Conservation (phyloP, 2,797 vertebrate species). For the Coilia nasus region DNA sequence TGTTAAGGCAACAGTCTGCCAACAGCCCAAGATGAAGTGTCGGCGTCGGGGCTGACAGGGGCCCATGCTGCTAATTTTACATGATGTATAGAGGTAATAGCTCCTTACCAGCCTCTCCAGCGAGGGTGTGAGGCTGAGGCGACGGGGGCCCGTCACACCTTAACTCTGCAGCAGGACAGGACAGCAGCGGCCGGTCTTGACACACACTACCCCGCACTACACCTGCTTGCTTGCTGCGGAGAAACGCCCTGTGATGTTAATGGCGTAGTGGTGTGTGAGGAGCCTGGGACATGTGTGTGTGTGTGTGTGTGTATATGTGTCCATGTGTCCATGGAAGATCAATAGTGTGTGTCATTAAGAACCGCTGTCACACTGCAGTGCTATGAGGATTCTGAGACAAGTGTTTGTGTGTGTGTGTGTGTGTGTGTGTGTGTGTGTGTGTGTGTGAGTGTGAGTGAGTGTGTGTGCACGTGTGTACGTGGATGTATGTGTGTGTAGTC, state of each 20-base stretch:
- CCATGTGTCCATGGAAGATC: no score
- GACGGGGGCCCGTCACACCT: slow-evolving; percentile 58
- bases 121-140: slow-evolving; percentile 54
- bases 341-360: no score
- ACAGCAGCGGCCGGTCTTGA: slow-evolving; percentile 25
- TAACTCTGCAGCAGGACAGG: slow-evolving; percentile 36
- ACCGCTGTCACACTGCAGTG: no score
- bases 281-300: background rate
- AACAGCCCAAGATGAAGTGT: slow-evolving; percentile 84
- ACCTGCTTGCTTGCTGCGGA: slow-evolving; percentile 26
- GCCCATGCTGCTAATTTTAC: slow-evolving; percentile 82
- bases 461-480: background rate
- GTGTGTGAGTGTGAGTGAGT: background rate
- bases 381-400: no score
- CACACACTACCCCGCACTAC: background rate
- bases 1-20: slow-evolving; percentile 84
- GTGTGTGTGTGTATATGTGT: no score
- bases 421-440: background rate
- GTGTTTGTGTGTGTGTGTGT: background rate
- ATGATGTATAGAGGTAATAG: slow-evolving; percentile 83
- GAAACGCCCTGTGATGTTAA: background rate
- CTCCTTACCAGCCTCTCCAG: slow-evolving; percentile 68
- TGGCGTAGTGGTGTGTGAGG: background rate
- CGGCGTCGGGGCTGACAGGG: slow-evolving; percentile 74
- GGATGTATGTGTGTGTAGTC: background rate